These are phyloP conservation scores for Armadillidium nasatum DNA, from an alignment of 1,140 invertebrate genomes.

Conservation along the genomic window DNA sequence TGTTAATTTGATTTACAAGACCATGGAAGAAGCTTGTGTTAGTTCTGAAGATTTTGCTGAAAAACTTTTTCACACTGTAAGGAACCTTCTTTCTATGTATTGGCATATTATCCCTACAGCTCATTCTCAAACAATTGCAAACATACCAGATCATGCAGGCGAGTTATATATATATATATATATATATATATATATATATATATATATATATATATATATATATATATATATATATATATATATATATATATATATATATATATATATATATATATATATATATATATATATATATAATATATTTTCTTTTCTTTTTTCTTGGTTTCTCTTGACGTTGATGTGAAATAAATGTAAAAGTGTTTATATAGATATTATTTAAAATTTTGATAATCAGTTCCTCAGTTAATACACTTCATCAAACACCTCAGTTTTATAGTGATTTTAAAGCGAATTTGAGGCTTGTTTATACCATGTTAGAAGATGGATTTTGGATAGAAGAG, in stretches of 20 bases:
- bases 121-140: slow-evolving; percentile 55
- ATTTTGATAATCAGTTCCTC: no score
- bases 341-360: no score
- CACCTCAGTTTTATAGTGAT: no score
- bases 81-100: slow-evolving; percentile 74
- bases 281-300: no score
- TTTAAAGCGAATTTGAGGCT: no score
- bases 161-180: slow-evolving; percentile 20
- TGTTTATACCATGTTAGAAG: no score
- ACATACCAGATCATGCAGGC: slow-evolving; percentile 40
- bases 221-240: slow-evolving; percentile 16
- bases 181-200: background rate
- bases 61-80: slow-evolving; percentile 64
- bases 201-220: background rate
- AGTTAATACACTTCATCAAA: no score
- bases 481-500: no score
- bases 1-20: slow-evolving; percentile 63
- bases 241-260: slow-evolving; percentile 23
- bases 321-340: no score
- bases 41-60: slow-evolving; percentile 55
- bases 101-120: slow-evolving; percentile 67
- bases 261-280: slow-evolving; percentile 7
- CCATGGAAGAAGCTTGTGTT: slow-evolving; percentile 66
- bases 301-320: no score
- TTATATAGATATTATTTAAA: no score